phyloP scores from a whole-genome alignment of 2,888 invertebrate species.

The Lypha dubia region DNA sequence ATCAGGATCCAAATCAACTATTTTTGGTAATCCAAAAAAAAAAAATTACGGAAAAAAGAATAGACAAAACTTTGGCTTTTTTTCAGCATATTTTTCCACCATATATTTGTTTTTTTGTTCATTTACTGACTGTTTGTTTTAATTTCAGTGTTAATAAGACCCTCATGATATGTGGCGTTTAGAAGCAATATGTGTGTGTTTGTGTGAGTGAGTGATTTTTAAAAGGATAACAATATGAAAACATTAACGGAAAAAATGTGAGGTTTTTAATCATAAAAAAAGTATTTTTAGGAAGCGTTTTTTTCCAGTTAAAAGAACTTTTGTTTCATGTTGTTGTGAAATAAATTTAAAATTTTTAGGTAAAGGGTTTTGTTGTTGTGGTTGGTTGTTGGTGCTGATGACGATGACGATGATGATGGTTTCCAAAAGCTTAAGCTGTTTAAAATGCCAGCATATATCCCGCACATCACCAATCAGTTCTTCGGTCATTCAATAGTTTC shows the following conservation, averaged over 20 bases:
- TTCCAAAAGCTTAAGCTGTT: slow-evolving; percentile 17
- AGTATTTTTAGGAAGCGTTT: slow-evolving; percentile 53
- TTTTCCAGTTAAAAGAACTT: neutral
- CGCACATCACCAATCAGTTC: neutral
- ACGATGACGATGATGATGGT: slow-evolving; percentile 19
- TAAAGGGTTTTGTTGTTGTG: slow-evolving; percentile 50
- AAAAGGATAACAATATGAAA: slow-evolving; percentile 63
- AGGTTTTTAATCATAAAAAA: neutral
- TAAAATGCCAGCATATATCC: slow-evolving; percentile 61
- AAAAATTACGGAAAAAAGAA: slow-evolving; percentile 25
- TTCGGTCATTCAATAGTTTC: slow-evolving; percentile 28
- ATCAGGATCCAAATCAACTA: slow-evolving; percentile 11
- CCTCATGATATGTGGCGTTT: slow-evolving; percentile 57
- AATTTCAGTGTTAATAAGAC: slow-evolving; percentile 65
- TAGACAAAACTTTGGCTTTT: slow-evolving; percentile 52
- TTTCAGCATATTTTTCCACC: slow-evolving; percentile 9
- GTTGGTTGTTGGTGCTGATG: slow-evolving; percentile 1
- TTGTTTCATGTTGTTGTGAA: slow-evolving; percentile 20
- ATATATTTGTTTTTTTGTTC: slow-evolving; percentile 5
- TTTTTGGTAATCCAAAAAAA: slow-evolving; percentile 5
- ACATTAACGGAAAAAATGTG: slow-evolving; percentile 48
- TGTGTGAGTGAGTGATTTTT: slow-evolving; percentile 21
- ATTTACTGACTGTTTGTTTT: slow-evolving; percentile 44
- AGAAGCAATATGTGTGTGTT: slow-evolving; percentile 9
- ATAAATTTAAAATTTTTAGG: slow-evolving; percentile 34